phyloP scores from a whole-genome alignment of 2,113 vertebrate genomes.

The Dasyprocta punctata region DNA sequence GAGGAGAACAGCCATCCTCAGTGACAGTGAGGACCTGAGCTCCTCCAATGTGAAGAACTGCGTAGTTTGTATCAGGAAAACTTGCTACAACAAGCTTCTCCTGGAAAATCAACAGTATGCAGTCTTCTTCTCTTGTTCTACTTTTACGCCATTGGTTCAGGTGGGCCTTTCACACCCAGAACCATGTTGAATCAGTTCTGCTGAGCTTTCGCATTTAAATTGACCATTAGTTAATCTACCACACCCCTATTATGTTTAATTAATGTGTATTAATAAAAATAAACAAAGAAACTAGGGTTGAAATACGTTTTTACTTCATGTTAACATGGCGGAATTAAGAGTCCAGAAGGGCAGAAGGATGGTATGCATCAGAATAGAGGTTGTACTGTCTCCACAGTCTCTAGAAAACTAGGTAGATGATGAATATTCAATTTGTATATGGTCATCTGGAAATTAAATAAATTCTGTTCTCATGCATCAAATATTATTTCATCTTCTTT shows the following conservation, averaged over 20 bases:
- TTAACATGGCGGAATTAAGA: background rate
- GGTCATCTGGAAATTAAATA: background rate
- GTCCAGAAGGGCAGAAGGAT: background rate
- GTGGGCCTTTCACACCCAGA: background rate
- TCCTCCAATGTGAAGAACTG: background rate
- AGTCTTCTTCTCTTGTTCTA: background rate
- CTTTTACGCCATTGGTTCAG: background rate
- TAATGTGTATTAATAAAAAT: background rate
- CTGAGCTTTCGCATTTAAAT: background rate
- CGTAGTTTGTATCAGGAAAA: background rate
- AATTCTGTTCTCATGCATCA: conserved; percentile 3
- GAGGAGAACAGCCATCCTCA: background rate
- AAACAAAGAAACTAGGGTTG: background rate
- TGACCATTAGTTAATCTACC: background rate
- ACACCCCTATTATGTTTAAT: background rate
- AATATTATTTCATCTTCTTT: background rate
- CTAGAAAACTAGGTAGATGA: background rate
- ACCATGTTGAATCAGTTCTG: background rate
- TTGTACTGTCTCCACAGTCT: background rate
- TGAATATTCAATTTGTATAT: background rate
- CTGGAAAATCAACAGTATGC: background rate
- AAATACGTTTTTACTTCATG: background rate
- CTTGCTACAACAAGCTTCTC: background rate
- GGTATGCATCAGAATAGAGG: background rate
- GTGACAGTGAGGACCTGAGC: background rate